Evolutionary conservation across 2,797 vertebrate species (phyloP), one percentile per base, ranked within the genome.

Genomic region (Coccyzus lansbergi): DNA sequence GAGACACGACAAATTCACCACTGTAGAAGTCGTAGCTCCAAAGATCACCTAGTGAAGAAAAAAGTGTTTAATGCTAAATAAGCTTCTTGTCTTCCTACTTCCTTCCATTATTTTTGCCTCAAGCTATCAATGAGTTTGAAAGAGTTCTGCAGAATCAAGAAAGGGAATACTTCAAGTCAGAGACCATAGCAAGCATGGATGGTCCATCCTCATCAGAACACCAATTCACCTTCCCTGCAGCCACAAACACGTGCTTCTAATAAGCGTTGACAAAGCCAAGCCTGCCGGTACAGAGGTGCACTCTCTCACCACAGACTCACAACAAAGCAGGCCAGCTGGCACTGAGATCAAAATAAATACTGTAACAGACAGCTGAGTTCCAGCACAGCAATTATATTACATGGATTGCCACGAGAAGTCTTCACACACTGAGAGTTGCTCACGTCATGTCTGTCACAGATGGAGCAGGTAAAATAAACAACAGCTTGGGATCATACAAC

Each of bases 11-110:
- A 97, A 99, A 99, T 83, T 99, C 98, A n/a, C 99, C 99, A 9
- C 99, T 99, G 98, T 99, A 99, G 98, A 99, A 99, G 90, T 99
- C 99, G 1, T 99, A 99, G 97, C 99, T 99, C 99, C 98, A 99
- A 53, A 99, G 98, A 90, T 99, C 99, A 46, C 99, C 99, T 99
- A 93, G 74, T 3, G 3, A 44, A 81, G 71, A 92, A 60, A 24
- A 34, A 71, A 80, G 22, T 0, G 44, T 4, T 59, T 38, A 38
- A n/a, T n/a, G n/a, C n/a, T 59, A 86, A 95, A 86, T 52, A 74
- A 84, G 62, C 74, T 90, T 94, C 95, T 71, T 89, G 86, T 92
- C 81, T 83, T 88, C 90, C 65, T 80, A 8, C 59, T 88, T 83
- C 68, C 94, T 78, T 80, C 79, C 88, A 92, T 95, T 95, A 94